Evolutionary conservation across 2,888 invertebrate genomes (phyloP).

Genomic region (Fabriciana adippe): DNA sequence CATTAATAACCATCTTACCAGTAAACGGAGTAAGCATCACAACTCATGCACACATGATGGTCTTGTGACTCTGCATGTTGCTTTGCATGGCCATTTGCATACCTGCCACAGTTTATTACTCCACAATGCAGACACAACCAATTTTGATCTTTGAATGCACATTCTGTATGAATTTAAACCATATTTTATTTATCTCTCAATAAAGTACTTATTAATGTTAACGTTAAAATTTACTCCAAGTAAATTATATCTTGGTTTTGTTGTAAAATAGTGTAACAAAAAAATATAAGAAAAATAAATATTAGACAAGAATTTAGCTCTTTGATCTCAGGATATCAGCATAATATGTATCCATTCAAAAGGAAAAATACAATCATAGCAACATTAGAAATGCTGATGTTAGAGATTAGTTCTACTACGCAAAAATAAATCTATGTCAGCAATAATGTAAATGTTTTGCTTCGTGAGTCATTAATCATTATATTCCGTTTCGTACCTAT

Average conservation of each 20-base stretch:
- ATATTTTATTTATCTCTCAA: neutral
- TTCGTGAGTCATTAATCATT: conserved; percentile 54
- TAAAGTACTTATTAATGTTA: no score
- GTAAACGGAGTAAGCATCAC: conserved; percentile 87
- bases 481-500: conserved; percentile 26
- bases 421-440: conserved; percentile 45
- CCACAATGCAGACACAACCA: conserved; percentile 92
- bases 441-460: conserved; percentile 45
- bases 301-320: no score
- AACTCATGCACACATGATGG: conserved; percentile 90
- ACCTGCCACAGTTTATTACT: conserved; percentile 88
- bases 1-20: conserved; percentile 80
- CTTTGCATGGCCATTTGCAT: conserved; percentile 89
- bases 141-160: conserved; percentile 84
- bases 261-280: no score
- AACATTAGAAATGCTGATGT: conserved; percentile 36
- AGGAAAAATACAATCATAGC: conserved; percentile 10
- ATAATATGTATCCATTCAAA: conserved; percentile 10
- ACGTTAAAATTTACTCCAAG: no score
- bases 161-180: conserved; percentile 72
- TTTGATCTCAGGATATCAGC: neutral
- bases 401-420: conserved; percentile 47
- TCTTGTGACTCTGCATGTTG: conserved; percentile 84
- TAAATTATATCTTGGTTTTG: no score
- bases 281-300: no score